These are phyloP conservation scores for Neuroscelio doddi DNA, from an alignment of 2,888 invertebrate species.

Conservation along the genomic window DNA sequence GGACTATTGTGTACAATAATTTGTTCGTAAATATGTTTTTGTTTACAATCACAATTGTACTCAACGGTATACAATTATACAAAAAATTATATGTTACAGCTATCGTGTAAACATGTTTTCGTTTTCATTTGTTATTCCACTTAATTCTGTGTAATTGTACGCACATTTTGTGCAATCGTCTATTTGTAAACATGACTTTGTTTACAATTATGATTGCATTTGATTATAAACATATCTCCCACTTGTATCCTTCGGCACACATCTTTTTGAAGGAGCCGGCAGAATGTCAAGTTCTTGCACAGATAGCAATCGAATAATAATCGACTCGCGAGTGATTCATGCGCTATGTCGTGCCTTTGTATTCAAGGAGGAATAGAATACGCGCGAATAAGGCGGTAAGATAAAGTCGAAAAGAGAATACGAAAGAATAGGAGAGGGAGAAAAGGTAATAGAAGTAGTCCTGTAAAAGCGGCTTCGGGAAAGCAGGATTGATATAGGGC, in stretches of 20 bases:
- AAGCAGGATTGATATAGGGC: conserved; percentile 62
- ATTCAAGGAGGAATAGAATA: conserved; percentile 26
- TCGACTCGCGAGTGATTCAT: conserved; percentile 57
- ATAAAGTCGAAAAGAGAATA: not conserved
- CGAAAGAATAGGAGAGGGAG: conserved; percentile 10
- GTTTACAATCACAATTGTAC: no score
- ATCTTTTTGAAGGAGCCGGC: conserved; percentile 15
- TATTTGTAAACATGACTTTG: no score
- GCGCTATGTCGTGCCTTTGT: conserved; percentile 44
- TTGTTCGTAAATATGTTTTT: no score
- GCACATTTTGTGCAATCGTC: no score
- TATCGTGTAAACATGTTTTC: no score
- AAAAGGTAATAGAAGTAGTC: conserved; percentile 16
- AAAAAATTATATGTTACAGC: no score
- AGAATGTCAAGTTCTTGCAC: conserved; percentile 32
- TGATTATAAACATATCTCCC: conserved; percentile 24
- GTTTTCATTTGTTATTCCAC: no score
- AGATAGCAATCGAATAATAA: conserved; percentile 45
- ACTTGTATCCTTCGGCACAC: conserved; percentile 15
- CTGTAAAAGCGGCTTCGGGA: conserved; percentile 56
- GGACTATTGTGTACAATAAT: no score
- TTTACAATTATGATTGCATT: not conserved
- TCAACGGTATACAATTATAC: no score
- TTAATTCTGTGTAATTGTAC: no score
- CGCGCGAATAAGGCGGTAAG: conserved; percentile 15